These are phyloP conservation scores for Hippocampus guttulatus DNA, from an alignment of 2,113 vertebrate species.

Conservation along the genomic window DNA sequence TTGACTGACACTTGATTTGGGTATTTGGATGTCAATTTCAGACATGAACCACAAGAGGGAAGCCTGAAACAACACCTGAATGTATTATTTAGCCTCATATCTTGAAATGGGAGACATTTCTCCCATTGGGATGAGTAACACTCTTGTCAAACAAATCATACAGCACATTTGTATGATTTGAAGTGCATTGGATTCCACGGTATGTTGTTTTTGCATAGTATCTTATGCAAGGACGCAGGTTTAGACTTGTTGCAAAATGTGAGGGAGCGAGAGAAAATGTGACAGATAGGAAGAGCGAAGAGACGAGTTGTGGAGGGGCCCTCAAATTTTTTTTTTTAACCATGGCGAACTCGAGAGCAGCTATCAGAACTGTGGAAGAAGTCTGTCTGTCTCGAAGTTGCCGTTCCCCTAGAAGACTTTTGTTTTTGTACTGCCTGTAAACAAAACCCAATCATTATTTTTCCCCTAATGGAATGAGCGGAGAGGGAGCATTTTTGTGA, in stretches of 20 bases:
- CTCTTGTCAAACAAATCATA: not conserved
- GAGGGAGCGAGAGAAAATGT: constrained; percentile 7
- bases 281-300: not conserved
- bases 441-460: constrained; percentile 3
- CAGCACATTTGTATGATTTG: too few species aligned
- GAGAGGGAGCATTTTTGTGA: not conserved
- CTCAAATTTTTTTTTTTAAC: not conserved
- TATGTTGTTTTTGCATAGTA: constrained; percentile 28
- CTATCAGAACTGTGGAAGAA: not conserved
- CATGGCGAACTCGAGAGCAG: not conserved
- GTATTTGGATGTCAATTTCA: too few species aligned
- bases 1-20: not conserved
- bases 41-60: too few species aligned
- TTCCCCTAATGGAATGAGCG: not conserved
- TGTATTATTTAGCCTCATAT: not conserved
- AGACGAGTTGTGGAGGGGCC: not conserved
- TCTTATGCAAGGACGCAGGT: constrained; percentile 23
- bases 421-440: not conserved
- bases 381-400: not conserved
- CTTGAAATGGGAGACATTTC: not conserved
- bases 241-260: constrained; percentile 27
- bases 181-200: constrained; percentile 1
- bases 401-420: not conserved
- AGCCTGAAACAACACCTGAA: not conserved
- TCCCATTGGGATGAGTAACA: not conserved